Conservation (phyloP, 2,113 vertebrate genomes). For the Sciurus niger region DNA sequence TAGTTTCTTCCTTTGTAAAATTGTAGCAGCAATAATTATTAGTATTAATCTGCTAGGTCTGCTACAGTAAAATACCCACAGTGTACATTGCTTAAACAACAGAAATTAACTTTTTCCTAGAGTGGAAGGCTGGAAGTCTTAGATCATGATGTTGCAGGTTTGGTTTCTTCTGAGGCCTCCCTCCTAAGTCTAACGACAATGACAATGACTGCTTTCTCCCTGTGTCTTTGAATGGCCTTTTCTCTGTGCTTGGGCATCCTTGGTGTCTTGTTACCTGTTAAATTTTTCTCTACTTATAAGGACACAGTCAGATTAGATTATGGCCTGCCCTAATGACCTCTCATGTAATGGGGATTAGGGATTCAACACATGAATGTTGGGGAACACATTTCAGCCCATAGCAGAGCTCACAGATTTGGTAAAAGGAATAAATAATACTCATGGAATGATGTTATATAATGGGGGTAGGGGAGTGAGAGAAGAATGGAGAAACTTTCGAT, state of each 20-base stretch:
- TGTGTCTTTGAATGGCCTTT: neutral
- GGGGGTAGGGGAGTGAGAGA: no score
- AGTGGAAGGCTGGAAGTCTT: neutral
- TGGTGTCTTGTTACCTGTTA: neutral
- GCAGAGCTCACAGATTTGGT: neutral
- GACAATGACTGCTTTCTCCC: neutral
- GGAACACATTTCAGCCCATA: neutral
- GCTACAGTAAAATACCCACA: neutral
- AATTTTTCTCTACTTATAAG: neutral
- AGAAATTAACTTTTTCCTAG: constrained; percentile 1
- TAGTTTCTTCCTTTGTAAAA: neutral
- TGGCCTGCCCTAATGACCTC: neutral
- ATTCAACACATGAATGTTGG: neutral
- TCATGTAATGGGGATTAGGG: neutral
- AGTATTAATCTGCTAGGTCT: neutral
- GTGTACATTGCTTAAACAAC: neutral
- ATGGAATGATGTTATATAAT: no score
- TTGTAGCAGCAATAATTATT: neutral
- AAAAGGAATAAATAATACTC: neutral
- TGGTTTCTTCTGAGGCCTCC: neutral
- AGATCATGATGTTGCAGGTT: neutral
- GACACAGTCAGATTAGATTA: neutral
- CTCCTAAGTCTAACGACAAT: neutral
- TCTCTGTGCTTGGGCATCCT: no score
- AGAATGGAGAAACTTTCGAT: no score